Percentiles rank a stretch among this genome's conserved stretches.
Evolutionary conservation across 2,113 vertebrate species (phyloP).

Genomic region (Propithecus coquereli): DNA sequence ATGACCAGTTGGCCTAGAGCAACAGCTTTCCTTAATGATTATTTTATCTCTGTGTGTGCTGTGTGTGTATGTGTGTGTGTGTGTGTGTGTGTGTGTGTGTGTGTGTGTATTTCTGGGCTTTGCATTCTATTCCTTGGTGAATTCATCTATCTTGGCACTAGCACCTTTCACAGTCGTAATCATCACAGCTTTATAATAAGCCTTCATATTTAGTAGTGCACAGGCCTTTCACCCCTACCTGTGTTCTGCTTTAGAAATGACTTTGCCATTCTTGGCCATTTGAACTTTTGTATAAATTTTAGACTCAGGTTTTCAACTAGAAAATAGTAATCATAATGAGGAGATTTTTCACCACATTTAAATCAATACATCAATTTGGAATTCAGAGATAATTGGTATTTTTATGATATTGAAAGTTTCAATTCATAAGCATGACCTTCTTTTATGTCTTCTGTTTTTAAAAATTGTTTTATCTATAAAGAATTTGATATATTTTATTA

Average conservation of each 20-base stretch:
- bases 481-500: not conserved
- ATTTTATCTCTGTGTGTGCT: not conserved
- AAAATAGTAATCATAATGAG: not conserved
- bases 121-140: not conserved
- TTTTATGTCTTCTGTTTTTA: not conserved
- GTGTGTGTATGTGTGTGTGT: not conserved
- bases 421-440: not conserved
- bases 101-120: not conserved
- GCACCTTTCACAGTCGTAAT: not conserved
- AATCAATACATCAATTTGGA: not conserved
- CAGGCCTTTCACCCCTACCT: not conserved
- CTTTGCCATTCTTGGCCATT: not conserved
- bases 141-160: not conserved
- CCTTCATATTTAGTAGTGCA: not conserved
- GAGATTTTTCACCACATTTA: not conserved
- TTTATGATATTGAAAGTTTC: not conserved
- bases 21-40: not conserved
- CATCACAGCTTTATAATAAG: not conserved
- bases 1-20: not conserved
- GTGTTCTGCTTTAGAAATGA: not conserved
- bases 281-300: not conserved
- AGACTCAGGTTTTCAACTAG: not conserved
- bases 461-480: not conserved
- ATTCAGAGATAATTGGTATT: not conserved
- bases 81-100: not conserved